These are phyloP conservation scores for Creontiades dilutus DNA, from an alignment of 2,888 invertebrate species.

Conservation along the genomic window DNA sequence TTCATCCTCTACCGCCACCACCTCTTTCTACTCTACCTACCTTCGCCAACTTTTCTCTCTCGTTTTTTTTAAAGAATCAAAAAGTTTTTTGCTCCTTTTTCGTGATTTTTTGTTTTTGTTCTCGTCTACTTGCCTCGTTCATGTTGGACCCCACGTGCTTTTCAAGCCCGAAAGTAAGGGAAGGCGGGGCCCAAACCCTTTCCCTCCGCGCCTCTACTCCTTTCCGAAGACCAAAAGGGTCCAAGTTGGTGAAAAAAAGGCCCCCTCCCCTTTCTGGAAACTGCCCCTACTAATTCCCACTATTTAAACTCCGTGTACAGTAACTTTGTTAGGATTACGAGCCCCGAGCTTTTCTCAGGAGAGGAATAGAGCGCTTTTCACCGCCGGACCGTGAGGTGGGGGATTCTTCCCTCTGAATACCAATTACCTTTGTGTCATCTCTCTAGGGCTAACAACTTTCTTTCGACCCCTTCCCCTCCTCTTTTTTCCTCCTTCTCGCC, in stretches of 20 bases:
- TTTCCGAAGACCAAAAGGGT: not conserved
- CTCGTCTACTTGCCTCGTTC: constrained; percentile 26
- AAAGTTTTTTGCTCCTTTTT: constrained; percentile 46
- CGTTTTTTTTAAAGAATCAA: constrained; percentile 44
- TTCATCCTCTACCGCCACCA: not conserved
- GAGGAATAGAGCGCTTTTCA: constrained; percentile 24
- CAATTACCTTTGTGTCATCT: constrained; percentile 70
- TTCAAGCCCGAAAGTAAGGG: constrained; percentile 50
- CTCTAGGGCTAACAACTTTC: constrained; percentile 67
- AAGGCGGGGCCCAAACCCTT: constrained; percentile 7
- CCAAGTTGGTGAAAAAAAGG: constrained; percentile 22
- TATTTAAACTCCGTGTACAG: constrained; percentile 69
- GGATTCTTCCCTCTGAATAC: constrained; percentile 56
- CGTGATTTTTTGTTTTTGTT: constrained; percentile 26
- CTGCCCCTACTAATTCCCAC: constrained; percentile 70
- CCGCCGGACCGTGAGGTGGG: not conserved
- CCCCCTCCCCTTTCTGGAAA: constrained; percentile 31
- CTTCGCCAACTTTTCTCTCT: not conserved
- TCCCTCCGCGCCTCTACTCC: not conserved
- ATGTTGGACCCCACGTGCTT: constrained; percentile 40
- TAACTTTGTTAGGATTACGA: constrained; percentile 69
- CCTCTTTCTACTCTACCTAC: constrained; percentile 1
- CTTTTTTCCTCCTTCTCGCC: not conserved
- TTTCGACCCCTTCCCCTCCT: constrained; percentile 46
- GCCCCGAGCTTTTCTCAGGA: constrained; percentile 45